These are phyloP conservation scores for Antrozous pallidus DNA, from an alignment of 2,797 vertebrate species.

Conservation along the genomic window DNA sequence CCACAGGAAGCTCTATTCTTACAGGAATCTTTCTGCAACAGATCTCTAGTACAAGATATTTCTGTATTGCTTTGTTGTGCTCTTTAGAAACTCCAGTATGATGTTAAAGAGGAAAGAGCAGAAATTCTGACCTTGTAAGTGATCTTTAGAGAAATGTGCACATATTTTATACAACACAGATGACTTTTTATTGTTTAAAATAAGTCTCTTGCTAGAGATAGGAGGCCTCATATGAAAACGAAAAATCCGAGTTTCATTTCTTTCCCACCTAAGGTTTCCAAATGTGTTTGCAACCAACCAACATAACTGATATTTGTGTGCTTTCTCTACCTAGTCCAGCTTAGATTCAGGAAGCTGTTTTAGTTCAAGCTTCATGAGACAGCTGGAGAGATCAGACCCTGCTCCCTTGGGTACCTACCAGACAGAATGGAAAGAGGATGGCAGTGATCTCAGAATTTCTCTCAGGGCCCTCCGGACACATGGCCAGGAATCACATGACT, in stretches of 20 bases:
- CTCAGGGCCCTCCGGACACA: neutral
- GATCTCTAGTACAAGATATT: no score
- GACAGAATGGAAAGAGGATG: constrained; percentile 78
- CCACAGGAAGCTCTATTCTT: no score
- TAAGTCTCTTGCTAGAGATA: neutral
- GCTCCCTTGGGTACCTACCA: constrained; percentile 77
- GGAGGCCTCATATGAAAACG: neutral
- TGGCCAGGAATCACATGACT: constrained; percentile 24
- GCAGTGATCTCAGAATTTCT: constrained; percentile 37
- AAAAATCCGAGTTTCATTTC: neutral
- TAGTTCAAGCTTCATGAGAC: constrained; percentile 83
- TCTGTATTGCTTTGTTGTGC: neutral
- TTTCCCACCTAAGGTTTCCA: neutral
- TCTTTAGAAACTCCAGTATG: neutral
- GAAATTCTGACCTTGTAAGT: neutral
- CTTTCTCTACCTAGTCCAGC: constrained; percentile 79
- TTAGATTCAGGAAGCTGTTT: constrained; percentile 83
- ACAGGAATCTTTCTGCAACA: no score
- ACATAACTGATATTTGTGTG: neutral
- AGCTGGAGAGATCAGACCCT: constrained; percentile 79
- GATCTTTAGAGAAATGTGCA: neutral
- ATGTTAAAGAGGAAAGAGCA: constrained; percentile 7
- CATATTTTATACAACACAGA: constrained; percentile 6
- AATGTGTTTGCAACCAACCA: neutral
- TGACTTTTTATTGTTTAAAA: neutral